Evolutionary conservation across 2,113 vertebrate species (phyloP).

Genomic region (Anoura caudifer): DNA sequence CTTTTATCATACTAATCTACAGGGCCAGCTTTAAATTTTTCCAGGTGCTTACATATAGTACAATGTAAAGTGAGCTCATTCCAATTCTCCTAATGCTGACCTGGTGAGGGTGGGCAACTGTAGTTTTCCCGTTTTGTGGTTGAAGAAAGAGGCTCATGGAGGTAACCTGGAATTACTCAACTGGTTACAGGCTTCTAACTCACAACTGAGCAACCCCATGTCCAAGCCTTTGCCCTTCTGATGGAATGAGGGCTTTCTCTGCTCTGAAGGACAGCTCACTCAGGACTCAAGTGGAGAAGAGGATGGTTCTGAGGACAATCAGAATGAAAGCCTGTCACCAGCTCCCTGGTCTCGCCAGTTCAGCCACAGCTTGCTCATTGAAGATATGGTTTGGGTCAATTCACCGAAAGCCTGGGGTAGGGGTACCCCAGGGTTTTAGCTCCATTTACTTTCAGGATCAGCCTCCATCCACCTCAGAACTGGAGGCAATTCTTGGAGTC

Average conservation of each 20-base stretch:
- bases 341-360: not conserved
- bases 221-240: not conserved
- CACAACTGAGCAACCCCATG: rapidly evolving
- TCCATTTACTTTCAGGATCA: conserved; percentile 28
- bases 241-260: not conserved
- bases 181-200: not conserved
- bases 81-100: not conserved
- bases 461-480: not conserved
- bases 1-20: not conserved
- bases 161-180: not conserved
- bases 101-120: not conserved
- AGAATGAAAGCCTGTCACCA: not conserved
- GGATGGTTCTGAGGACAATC: not conserved
- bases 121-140: not conserved
- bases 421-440: not conserved
- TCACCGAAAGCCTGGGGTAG: not conserved
- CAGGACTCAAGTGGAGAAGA: not conserved
- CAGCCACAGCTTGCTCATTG: not conserved
- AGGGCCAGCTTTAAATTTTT: not conserved
- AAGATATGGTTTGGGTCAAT: not conserved
- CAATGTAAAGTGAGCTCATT: not conserved
- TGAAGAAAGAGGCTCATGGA: not conserved
- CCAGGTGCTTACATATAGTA: not conserved
- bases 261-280: not conserved
- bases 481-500: conserved; percentile 34